phyloP scores from a whole-genome alignment of 2,797 vertebrate genomes.

The Acipenser ruthenus region DNA sequence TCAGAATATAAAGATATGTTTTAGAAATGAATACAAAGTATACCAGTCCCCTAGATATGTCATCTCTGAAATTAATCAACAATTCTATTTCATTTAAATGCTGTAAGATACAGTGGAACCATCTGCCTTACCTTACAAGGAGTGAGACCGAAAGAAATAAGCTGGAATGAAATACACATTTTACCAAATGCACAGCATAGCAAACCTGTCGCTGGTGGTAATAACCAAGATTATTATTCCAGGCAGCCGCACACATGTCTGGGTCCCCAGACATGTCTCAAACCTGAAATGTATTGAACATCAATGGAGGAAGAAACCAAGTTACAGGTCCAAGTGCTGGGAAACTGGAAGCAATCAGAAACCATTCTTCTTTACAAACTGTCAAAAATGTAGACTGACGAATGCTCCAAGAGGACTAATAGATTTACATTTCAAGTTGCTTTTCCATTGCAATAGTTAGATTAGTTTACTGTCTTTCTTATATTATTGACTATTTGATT shows the following conservation, averaged over 20 bases:
- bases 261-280: slow-evolving; percentile 22
- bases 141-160: no score
- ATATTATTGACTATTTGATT: no score
- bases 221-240: slow-evolving; percentile 15
- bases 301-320: accelerated
- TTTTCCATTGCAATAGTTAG: slow-evolving; percentile 4
- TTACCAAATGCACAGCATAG: no score
- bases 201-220: not conserved
- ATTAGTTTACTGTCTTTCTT: not conserved
- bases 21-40: no score
- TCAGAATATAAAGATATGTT: no score
- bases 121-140: no score
- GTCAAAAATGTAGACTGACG: slow-evolving; percentile 28
- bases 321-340: slow-evolving; percentile 12
- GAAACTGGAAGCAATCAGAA: slow-evolving; percentile 24
- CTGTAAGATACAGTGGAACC: no score
- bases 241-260: slow-evolving; percentile 22
- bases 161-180: no score
- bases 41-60: no score
- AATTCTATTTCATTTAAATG: no score
- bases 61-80: no score
- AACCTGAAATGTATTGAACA: slow-evolving; percentile 23
- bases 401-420: slow-evolving; percentile 5
- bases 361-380: slow-evolving; percentile 23
- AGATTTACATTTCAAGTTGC: slow-evolving; percentile 16